phyloP scores from a whole-genome alignment of 92 coral and sea anemone species.

The Bergia sp. region DNA sequence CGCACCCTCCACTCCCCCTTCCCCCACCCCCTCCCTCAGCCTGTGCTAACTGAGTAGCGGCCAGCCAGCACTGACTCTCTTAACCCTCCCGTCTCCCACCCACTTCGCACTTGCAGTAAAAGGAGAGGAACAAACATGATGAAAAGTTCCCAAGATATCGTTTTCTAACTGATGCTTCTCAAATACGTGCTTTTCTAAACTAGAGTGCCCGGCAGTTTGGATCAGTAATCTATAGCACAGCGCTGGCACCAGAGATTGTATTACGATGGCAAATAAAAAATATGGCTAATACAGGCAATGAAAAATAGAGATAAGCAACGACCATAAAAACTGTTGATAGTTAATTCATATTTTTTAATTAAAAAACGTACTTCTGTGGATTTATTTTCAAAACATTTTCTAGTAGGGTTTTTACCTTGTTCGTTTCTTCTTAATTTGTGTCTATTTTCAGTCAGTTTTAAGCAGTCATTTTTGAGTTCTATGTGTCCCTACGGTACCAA shows the following conservation, averaged over 20 bases:
- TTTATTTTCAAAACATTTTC: background rate
- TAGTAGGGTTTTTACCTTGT: too few relatives aligned
- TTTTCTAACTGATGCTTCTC: background rate
- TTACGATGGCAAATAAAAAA: background rate
- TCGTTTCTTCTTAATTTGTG: background rate
- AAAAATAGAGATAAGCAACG: background rate
- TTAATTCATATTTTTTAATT: background rate
- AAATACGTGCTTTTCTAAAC: background rate
- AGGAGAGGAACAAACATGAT: too few relatives aligned
- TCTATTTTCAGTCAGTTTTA: background rate
- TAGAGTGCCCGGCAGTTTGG: too few relatives aligned
- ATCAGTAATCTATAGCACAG: too few relatives aligned
- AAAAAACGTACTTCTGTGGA: background rate
- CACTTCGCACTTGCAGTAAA: too few relatives aligned
- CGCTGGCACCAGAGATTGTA: background rate
- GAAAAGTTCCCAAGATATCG: too few relatives aligned
- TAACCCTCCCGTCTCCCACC: too few relatives aligned
- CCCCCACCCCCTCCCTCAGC: too few relatives aligned
- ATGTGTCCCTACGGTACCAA: background rate
- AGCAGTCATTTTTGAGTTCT: too few relatives aligned
- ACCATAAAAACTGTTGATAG: background rate
- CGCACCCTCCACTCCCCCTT: too few relatives aligned
- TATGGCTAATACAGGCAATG: background rate
- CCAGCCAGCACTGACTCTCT: too few relatives aligned
- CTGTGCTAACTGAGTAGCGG: too few relatives aligned